Evolutionary conservation across 2,113 vertebrate species (phyloP).

Genomic region (Leucopsar rothschildi): DNA sequence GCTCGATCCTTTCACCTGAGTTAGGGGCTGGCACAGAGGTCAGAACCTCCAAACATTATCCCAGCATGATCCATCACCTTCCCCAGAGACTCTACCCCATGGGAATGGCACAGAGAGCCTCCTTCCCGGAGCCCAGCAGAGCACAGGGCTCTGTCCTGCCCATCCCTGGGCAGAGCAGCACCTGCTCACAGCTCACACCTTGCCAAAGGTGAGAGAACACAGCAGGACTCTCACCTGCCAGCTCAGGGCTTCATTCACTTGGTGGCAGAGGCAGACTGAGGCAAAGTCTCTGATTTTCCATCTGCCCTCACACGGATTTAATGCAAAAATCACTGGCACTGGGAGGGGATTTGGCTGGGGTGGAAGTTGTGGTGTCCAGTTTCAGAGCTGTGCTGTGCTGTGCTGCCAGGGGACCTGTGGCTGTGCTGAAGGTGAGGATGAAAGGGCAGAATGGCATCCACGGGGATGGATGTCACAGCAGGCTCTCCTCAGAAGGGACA

Average conservation of each 20-base stretch:
- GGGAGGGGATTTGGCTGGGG: not conserved
- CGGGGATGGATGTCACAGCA: not conserved
- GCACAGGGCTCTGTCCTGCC: not conserved
- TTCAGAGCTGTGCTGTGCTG: not conserved
- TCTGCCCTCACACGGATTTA: not conserved
- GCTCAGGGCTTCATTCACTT: not conserved
- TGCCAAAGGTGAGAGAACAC: not conserved
- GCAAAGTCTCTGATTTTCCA: not conserved
- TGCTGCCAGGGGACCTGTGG: not conserved
- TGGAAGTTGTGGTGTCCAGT: not conserved
- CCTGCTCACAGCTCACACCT: not conserved
- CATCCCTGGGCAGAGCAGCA: not conserved
- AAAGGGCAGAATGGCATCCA: too few relatives aligned
- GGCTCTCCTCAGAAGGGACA: not conserved
- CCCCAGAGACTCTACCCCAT: not conserved
- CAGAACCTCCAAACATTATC: not conserved
- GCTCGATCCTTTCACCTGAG: accelerated
- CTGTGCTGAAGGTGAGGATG: not conserved
- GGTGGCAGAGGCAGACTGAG: not conserved
- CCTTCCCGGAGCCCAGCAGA: not conserved
- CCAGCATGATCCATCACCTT: not conserved
- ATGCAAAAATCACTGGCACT: not conserved
- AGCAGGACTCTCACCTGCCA: not conserved
- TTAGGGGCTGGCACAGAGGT: not conserved
- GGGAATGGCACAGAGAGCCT: accelerated